A percentile compares a stretch with the other conserved stretches of the same genome.
phyloP scores from a whole-genome alignment of 1,140 invertebrate species.

The Aphis craccivora region DNA sequence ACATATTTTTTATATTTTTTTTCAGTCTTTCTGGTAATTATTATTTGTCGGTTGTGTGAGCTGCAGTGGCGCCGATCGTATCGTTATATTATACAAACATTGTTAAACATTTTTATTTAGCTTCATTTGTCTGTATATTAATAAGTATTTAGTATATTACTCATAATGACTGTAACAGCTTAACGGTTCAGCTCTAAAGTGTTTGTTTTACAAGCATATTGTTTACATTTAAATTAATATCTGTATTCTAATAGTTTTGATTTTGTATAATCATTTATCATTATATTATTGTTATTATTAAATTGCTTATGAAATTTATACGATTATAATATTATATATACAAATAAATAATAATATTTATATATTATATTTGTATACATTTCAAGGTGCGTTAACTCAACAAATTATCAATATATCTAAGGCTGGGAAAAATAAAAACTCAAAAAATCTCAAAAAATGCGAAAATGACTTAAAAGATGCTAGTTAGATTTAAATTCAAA shows the following conservation, averaged over 20 bases:
- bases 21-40: slow-evolving; percentile 1
- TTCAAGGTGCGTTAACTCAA: background rate
- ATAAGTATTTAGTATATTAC: background rate
- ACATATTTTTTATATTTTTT: too few relatives aligned
- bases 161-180: background rate
- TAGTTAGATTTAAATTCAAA: too few relatives aligned
- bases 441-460: too few relatives aligned
- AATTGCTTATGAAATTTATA: background rate
- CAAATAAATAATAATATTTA: background rate
- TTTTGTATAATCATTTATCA: background rate
- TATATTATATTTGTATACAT: background rate
- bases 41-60: background rate
- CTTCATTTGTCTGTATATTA: background rate
- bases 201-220: background rate
- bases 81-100: background rate
- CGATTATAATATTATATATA: background rate
- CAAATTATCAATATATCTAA: background rate
- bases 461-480: too few relatives aligned
- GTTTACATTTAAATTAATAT: background rate
- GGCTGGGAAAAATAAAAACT: too few relatives aligned
- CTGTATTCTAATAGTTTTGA: background rate
- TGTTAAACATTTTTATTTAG: background rate
- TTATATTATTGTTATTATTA: background rate
- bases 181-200: background rate
- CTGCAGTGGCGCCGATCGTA: background rate